Evolutionary conservation across 2,797 vertebrate genomes (phyloP), one percentile per base, ranked within the genome.

Genomic region (Fundulus diaphanus): DNA sequence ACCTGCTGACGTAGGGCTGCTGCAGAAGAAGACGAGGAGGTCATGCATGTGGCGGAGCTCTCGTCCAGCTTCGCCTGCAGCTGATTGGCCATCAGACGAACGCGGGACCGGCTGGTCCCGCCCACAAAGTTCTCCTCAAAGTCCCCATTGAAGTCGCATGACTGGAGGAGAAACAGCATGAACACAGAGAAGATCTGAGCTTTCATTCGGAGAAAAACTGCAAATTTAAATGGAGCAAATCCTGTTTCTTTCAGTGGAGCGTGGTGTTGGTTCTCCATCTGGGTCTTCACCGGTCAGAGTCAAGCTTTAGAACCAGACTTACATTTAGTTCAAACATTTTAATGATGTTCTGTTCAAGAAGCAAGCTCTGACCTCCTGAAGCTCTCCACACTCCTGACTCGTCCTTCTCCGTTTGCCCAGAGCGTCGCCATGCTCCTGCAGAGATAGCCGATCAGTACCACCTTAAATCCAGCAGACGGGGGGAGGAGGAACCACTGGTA

Each of bases 11-110:
- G 86, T 18, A 82, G 67, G 5, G 61, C 81, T 0, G 82, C 73
- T 5, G 70, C 63, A 29, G 88, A 22, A 66, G 82, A 12, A 56
- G 79, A 51, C 15, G 79, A 78, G 24, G 85, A 79, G 18, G 56
- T 77, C 44, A 66, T 69, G 71, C 83, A 81, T 29, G 85, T 35
- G 1, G 83, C 69, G 0, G 93, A 92, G 1, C 95, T 95, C 88
- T 96, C 95, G 22, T 97, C 96, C 70, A 98, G 96, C 85, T 97
- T 98, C 35, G 97, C 96, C 90, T 98, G 94, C 24, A 99, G 94
- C 86, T 96, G 96, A 37, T 95, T 97, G 48, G 98, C 96, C 95
- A 99, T 96, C 72, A 96, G 95, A 77, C 97, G 97, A 71, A 99
- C 97, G 87, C 96, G 97, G 89, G 96, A 96, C 81, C 95, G 93